Base-by-base conservation (phyloP, 1,140 invertebrate species). In the Zaprionus lachaisei region DNA sequence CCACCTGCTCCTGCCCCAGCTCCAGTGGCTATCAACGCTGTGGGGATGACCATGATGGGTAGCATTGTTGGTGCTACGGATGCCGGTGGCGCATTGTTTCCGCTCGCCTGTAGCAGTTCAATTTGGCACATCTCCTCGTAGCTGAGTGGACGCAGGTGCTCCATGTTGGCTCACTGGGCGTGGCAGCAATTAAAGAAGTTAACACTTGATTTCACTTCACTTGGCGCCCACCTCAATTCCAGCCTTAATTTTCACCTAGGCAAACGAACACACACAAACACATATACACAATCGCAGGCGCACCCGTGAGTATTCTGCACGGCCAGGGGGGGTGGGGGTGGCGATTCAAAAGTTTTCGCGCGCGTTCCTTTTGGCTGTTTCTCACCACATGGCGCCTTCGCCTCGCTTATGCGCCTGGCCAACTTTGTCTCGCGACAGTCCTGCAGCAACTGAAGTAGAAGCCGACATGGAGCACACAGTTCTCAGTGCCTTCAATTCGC, bases 51-150 rank as follows among this genome's bases (percentile, higher is more conserved):
- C 84, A 92, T 90, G n/a, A 92, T 92, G 26, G 91, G 91, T 75
- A 92, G 44, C 80, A 92, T 91, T 22, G 72, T 71, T 24, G 63
- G 65, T 24, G 69, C 67, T 11, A 65, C 34, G 2, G 72, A 54
- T 12, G 68, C 56, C 24, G 69, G 41, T 34, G 41, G 47, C 12
- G 82, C 28, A n/a, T 69, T 70, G 28, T 55, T 60, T 56, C 75
- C 77, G 24, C 57, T 72, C 5, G 78, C 55, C 70, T 92, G 91
- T 51, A 92, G 28, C 55, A 92, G 22, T 57, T 92, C 91, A 77
- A 92, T 84, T 91, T 92, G 91, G 60, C 87, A 92, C 80, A 92
- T 90, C 71, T 92, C 91, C 60, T 92, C 91, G 55, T 92, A 92
- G 64, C 84, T 92, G 7, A 92, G 70, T 17, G 91, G 91, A 28